Conservation (phyloP, 2,797 vertebrate genomes). For the Echeneis naucrates region DNA sequence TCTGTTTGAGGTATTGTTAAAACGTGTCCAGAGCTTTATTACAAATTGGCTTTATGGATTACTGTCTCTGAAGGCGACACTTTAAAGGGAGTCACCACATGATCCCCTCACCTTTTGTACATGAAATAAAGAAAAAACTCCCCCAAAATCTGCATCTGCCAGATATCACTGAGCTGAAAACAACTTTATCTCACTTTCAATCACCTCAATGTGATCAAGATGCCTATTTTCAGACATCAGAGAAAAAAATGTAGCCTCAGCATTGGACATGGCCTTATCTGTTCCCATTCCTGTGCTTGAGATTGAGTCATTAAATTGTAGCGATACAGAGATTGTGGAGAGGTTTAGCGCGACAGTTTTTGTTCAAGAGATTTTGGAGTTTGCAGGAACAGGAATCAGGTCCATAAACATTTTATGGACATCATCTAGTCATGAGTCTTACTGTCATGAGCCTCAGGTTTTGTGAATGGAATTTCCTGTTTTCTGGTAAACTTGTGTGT, state of each 20-base stretch:
- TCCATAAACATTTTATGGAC: conserved; percentile 45
- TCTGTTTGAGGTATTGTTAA: conserved; percentile 80
- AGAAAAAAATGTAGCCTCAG: conserved; percentile 51
- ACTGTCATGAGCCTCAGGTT: conserved; percentile 18
- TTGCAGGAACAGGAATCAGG: conserved; percentile 29
- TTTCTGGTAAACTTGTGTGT: conserved; percentile 6
- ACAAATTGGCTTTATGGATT: conserved; percentile 84
- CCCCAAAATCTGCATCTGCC: conserved; percentile 36
- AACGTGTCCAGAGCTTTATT: conserved; percentile 80
- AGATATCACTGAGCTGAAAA: conserved; percentile 64
- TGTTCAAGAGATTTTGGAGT: conserved; percentile 40
- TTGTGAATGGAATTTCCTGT: conserved; percentile 22
- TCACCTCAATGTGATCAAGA: conserved; percentile 60
- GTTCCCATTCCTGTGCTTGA: conserved; percentile 51
- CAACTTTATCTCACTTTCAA: conserved; percentile 68
- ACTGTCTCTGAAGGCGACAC: conserved; percentile 78
- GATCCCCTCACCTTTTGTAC: conserved; percentile 75
- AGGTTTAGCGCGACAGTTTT: conserved; percentile 40
- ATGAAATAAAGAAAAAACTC: conserved; percentile 54
- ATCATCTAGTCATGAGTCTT: conserved; percentile 33
- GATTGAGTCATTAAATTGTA: conserved; percentile 59
- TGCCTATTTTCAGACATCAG: conserved; percentile 66
- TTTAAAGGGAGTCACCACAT: conserved; percentile 68
- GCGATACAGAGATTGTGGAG: conserved; percentile 47
- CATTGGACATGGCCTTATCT: conserved; percentile 64